phyloP scores from a whole-genome alignment of 1,140 invertebrate species.

The Euwallacea fornicatus region DNA sequence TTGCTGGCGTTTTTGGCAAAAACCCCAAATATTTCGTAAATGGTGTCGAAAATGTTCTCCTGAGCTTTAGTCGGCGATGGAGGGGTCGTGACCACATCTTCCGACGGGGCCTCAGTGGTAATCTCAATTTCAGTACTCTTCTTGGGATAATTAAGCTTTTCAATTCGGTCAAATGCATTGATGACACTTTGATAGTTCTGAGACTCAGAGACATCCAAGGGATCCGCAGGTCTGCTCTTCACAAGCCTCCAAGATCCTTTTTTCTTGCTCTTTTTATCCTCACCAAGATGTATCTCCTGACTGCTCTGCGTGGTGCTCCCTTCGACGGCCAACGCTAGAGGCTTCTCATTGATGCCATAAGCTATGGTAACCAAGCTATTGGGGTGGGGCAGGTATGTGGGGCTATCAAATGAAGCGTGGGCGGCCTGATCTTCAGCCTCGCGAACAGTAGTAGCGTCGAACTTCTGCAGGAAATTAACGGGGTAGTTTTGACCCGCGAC shows the following conservation, averaged over 20 bases:
- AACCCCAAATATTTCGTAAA: slow-evolving; percentile 52
- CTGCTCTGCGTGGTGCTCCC: background rate
- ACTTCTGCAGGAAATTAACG: slow-evolving; percentile 41
- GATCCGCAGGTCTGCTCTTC: slow-evolving; percentile 61
- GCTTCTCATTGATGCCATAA: background rate
- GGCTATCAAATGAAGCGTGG: slow-evolving; percentile 44
- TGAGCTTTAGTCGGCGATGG: slow-evolving; percentile 42
- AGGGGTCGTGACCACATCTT: slow-evolving; percentile 30
- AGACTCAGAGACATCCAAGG: slow-evolving; percentile 69
- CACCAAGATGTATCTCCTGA: slow-evolving; percentile 11
- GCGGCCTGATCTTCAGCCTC: slow-evolving; percentile 48
- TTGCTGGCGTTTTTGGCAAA: slow-evolving; percentile 25
- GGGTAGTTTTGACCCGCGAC: slow-evolving; percentile 51
- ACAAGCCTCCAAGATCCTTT: slow-evolving; percentile 69
- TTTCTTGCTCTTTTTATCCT: slow-evolving; percentile 52
- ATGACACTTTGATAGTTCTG: slow-evolving; percentile 55
- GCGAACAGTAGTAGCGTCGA: slow-evolving; percentile 29
- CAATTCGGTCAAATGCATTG: slow-evolving; percentile 40
- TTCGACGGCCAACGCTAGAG: slow-evolving; percentile 20
- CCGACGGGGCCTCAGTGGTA: slow-evolving; percentile 13
- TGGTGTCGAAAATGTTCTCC: slow-evolving; percentile 51
- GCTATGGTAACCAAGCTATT: slow-evolving; percentile 12
- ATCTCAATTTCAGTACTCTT: background rate
- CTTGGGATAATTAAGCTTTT: slow-evolving; percentile 25
- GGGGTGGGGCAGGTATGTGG: slow-evolving; percentile 34